Percentiles rank a stretch among this genome's conserved stretches.
Conservation (phyloP, 1,140 invertebrate species). For the Euwallacea similis region DNA sequence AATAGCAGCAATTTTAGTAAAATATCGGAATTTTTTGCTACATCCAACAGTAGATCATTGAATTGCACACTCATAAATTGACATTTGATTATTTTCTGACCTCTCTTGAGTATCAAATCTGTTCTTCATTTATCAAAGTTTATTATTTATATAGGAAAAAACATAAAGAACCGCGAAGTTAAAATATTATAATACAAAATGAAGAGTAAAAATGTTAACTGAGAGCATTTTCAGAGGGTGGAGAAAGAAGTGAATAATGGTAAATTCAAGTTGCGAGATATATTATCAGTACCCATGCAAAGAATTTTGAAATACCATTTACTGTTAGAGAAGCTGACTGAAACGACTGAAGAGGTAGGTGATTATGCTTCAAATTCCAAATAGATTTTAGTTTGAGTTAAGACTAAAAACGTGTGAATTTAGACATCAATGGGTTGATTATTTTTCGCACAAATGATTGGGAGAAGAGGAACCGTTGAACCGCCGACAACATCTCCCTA, state of each 20-base stretch:
- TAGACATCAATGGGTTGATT: neutral
- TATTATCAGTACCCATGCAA: slow-evolving; percentile 97
- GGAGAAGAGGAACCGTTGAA: too few relatives aligned
- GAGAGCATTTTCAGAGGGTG: slow-evolving; percentile 70
- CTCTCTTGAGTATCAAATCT: too few relatives aligned
- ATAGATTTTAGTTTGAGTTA: slow-evolving; percentile 40
- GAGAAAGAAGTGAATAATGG: slow-evolving; percentile 93
- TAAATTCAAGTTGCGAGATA: slow-evolving; percentile 91
- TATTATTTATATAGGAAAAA: neutral
- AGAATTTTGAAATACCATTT: slow-evolving; percentile 96
- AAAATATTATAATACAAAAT: neutral
- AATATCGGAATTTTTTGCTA: too few relatives aligned
- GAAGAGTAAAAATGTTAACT: neutral
- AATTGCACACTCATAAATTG: too few relatives aligned
- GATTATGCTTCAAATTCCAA: slow-evolving; percentile 33
- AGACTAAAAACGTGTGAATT: neutral
- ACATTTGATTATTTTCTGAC: too few relatives aligned
- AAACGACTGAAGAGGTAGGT: slow-evolving; percentile 78
- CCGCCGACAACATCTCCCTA: neutral
- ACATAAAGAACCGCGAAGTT: neutral
- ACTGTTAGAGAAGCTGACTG: slow-evolving; percentile 87
- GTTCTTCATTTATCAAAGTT: neutral
- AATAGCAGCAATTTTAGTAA: too few relatives aligned
- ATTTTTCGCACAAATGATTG: too few relatives aligned
- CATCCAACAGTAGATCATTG: too few relatives aligned